A percentile compares a stretch with the other conserved stretches of the same genome.
Evolutionary conservation across 1,140 invertebrate species (phyloP).

Genomic region (Caenorhabditis remanei): DNA sequence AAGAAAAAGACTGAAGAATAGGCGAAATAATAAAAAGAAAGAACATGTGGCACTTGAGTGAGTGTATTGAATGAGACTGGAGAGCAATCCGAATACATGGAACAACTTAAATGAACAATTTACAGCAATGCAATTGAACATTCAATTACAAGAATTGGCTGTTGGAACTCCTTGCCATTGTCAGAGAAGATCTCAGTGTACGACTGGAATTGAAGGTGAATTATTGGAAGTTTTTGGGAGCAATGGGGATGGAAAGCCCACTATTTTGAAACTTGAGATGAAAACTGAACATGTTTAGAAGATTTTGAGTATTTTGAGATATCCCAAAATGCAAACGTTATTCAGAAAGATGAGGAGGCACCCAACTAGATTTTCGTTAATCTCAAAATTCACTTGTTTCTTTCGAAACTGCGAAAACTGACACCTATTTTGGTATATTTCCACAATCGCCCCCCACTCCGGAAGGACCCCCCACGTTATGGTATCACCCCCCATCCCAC

Average conservation of each 20-base stretch:
- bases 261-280: not conserved
- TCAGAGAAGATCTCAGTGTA: constrained; percentile 76
- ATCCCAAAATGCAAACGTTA: no score
- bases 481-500: no score
- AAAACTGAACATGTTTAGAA: no score
- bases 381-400: no score
- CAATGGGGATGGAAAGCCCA: not conserved
- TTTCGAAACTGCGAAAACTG: no score
- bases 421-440: no score
- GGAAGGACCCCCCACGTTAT: no score
- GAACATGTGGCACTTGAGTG: constrained; percentile 52
- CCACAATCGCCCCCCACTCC: no score
- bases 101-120: not conserved
- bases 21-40: not conserved
- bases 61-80: not conserved
- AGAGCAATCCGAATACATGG: not conserved
- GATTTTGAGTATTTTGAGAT: no score
- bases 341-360: no score
- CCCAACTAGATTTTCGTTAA: no score
- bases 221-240: not conserved
- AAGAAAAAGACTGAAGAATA: not conserved
- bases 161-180: constrained; percentile 76
- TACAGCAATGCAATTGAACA: constrained; percentile 73
- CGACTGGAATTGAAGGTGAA: constrained; percentile 66
- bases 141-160: constrained; percentile 72